phyloP scores from a whole-genome alignment of 2,113 vertebrate species.

The Siphamia tubifer region DNA sequence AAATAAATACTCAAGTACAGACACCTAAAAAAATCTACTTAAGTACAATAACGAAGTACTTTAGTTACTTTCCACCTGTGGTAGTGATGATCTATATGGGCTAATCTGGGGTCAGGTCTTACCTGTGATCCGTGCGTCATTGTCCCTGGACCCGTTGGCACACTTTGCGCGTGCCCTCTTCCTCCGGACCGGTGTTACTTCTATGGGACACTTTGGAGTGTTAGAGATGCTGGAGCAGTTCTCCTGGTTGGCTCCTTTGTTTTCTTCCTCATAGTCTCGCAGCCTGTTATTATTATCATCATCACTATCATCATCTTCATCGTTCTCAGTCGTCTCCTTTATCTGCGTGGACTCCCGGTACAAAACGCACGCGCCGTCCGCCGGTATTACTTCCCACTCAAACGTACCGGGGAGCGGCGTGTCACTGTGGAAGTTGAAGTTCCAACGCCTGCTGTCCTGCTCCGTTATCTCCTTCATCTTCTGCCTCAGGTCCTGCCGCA shows the following conservation, averaged over 20 bases:
- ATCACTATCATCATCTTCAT: too few relatives aligned
- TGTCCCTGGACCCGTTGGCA: neutral
- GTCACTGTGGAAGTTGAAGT: constrained; percentile 87
- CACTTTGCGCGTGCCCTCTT: constrained; percentile 40
- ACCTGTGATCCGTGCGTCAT: constrained; percentile 81
- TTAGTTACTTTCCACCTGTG: too few relatives aligned
- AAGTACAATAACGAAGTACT: too few relatives aligned
- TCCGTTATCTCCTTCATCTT: constrained; percentile 81
- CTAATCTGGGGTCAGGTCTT: too few relatives aligned
- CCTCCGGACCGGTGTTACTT: constrained; percentile 39
- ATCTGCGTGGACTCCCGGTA: constrained; percentile 72
- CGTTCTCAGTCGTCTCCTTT: neutral
- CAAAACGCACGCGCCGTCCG: constrained; percentile 68
- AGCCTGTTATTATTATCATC: too few relatives aligned
- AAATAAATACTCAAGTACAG: too few relatives aligned
- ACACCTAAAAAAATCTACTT: too few relatives aligned
- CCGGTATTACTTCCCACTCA: constrained; percentile 81
- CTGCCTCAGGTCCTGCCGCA: constrained; percentile 80
- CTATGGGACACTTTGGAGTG: constrained; percentile 33
- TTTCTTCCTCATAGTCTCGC: neutral
- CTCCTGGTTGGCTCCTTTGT: constrained; percentile 69
- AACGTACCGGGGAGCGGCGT: constrained; percentile 82
- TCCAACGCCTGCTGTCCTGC: constrained; percentile 86
- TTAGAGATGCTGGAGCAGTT: constrained; percentile 73
- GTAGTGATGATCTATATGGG: too few relatives aligned